Evolutionary conservation across 2,888 invertebrate genomes (phyloP), one percentile per base, ranked within the genome.

Genomic region (Coecobrya sp.): DNA sequence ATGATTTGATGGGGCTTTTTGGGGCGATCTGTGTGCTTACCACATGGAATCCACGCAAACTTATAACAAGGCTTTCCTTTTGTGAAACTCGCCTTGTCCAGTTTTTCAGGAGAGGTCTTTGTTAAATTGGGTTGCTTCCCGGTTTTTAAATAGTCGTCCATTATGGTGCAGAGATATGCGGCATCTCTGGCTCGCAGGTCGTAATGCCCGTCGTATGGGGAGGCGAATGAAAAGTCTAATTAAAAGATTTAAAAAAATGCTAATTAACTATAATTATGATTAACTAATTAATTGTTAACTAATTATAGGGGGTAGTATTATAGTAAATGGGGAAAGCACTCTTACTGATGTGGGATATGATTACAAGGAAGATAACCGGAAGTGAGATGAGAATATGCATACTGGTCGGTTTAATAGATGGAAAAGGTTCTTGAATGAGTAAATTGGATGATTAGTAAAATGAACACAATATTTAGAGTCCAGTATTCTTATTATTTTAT

Each of bases 51-150:
- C 93, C 93, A 93, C 2, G n/a, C n/a, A 30, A 91, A 89, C 62
- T 84, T 92, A 92, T 93, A 93, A 25, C 93, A 93, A 3, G 81
- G 45, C 11, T 86, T 52, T n/a, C 86, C 92, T n/a, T 84, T 86
- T 13, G 73, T 30, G 62, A 91, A 65, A 25, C 89, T 79, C 3
- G 70, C n/a, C 30, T 52, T 91, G 4, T 85, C 79, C 13, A 91
- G 13, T 5, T 22, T 55, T 7, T 91, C 59, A 0, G 91, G 89
- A 7, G 86, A 42, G 0, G 27, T 49, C 27, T 91, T 89, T 3
- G 73, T 59, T 13, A 93, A 49, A n/a, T 49, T 68, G 0, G 93
- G 93, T 45, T 93, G 92, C 30, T 91, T 88, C 55, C 93, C 93
- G 10, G 91, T 91, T 76, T 70, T 65, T 45, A 89, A 52, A 52